Base-by-base conservation (phyloP, 2,888 invertebrate genomes). In the Lapara coniferarum region DNA sequence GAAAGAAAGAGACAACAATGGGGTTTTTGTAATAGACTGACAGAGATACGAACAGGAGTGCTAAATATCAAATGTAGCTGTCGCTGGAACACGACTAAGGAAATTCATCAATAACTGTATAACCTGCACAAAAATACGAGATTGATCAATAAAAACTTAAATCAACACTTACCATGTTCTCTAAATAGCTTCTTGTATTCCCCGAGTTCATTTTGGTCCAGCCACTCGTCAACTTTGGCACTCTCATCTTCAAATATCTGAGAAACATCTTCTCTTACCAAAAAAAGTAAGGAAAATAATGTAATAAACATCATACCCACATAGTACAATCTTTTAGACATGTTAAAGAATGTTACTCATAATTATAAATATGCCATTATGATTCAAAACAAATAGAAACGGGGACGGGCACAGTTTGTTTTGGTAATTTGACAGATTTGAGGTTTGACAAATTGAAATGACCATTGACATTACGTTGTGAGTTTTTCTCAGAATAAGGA, bases 211-310 rank as follows among this genome's bases (percentile, higher is more conserved):
- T 96, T 96, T 83, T 96, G 95, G 71, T 96, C 95, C 74, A 97
- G 90, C 97, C 97, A 97, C 83, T 95, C 94, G 80, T 96, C 96
- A 70, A 97, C 96, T 88, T 96, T 95, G 56, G 93, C 93, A 76
- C 92, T 89, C 77, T 95, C 95, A 80, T 95, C 95, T 81, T 95
- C 89, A 76, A 92, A 89, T 77, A 90, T 86, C 73, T 91, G 89
- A 69, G 88, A 88, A 75, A 92, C 81, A 74, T 89, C 86, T 74
- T 87, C 80, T 74, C 85, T 85, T 67, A 89, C 83, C 69, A 89
- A 83, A 80, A 90, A 92, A 78, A 90, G 78, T 71, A 92, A 74
- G 63, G 85, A 85, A 82, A 88, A 86, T 76, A 91, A n/a, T n/a
- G n/a, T 77, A 81, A 90, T 82, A 71, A 91, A 75, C 72, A 89